These are phyloP conservation scores for Epizoanthus stellaris DNA, from an alignment of 92 coral and sea anemone species.

Conservation along the genomic window DNA sequence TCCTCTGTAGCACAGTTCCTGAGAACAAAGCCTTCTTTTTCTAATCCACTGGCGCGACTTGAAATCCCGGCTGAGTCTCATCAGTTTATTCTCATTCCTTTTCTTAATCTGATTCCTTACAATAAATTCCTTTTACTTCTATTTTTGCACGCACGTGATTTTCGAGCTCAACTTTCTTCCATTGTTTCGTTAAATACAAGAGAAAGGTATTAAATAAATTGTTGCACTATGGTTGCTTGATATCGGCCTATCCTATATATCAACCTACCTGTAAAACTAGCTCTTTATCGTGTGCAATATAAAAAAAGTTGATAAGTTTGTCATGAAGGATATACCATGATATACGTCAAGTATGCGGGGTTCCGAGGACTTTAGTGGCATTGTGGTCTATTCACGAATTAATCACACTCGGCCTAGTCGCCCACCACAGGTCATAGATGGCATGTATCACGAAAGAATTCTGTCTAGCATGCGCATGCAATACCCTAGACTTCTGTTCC, in stretches of 20 bases:
- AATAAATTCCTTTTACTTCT: neutral
- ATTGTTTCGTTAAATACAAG: neutral
- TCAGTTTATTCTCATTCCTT: conserved; percentile 15
- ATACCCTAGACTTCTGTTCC: neutral
- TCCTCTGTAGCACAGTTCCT: conserved; percentile 3
- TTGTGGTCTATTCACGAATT: conserved; percentile 16
- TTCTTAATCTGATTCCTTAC: conserved; percentile 26
- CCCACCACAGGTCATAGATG: conserved; percentile 13
- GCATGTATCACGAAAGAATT: conserved; percentile 2
- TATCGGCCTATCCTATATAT: no score
- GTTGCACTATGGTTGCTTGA: no score
- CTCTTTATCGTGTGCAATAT: neutral
- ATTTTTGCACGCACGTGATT: conserved; percentile 7
- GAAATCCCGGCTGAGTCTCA: conserved; percentile 39
- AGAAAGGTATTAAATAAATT: neutral
- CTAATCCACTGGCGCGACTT: conserved; percentile 30
- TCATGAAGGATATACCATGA: conserved; percentile 24
- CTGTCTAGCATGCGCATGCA: conserved; percentile 15
- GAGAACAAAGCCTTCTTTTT: neutral
- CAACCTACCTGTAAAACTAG: no score
- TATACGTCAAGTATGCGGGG: conserved; percentile 10
- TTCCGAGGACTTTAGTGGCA: conserved; percentile 20
- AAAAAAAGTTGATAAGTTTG: neutral
- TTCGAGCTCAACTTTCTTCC: neutral
- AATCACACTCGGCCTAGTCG: conserved; percentile 31